Evolutionary conservation across 2,888 invertebrate species (phyloP), one percentile per base, ranked within the genome.

Genomic region (Drosophila paramelanica): DNA sequence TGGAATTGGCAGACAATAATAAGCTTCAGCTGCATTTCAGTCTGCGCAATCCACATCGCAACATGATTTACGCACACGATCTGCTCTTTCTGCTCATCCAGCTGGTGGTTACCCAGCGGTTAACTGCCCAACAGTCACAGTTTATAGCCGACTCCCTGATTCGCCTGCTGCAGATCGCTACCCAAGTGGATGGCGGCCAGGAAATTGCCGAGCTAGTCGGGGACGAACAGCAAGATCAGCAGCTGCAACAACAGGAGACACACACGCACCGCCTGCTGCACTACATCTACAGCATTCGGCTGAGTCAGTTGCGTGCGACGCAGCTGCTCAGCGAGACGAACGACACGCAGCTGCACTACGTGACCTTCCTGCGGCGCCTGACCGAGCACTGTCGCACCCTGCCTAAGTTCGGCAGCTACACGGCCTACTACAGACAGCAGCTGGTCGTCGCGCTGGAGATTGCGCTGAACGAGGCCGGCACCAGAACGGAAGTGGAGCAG

Each of bases 271-370:
- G 80, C 3, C 60, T 90, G 3, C 25, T 92, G 5, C 91, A 91
- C 69, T 92, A 92, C 52, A 89, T 92, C n/a, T 92, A 88, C 41
- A 87, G 81, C 36, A 87, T 87, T 2, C 86, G 91, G 2, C 57
- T 92, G 2, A 82, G 82, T 20, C 82, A 89, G 39, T 60, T 92
- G 51, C 81, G 84, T 38, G 79, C 73, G 2, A 81, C 89, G 3
- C 82, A 86, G 36, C 69, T 92, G 23, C 81, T 91, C 17, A 86
- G 73, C 33, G 77, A 79, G 10, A 64, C 73, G 0, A 78, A 77
- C 6, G 78, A 72, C 0, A 71, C 88, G 0, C 80, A 87, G 13
- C 65, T 87, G 6, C 83, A 90, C 33, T 92, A 90, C 57, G 67
- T 91, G 5, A 73, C 72, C 25, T 90, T 90, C 33, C 64, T 92